Base-by-base conservation (phyloP, 2,888 invertebrate genomes). In the Drosophila imparisetae region DNA sequence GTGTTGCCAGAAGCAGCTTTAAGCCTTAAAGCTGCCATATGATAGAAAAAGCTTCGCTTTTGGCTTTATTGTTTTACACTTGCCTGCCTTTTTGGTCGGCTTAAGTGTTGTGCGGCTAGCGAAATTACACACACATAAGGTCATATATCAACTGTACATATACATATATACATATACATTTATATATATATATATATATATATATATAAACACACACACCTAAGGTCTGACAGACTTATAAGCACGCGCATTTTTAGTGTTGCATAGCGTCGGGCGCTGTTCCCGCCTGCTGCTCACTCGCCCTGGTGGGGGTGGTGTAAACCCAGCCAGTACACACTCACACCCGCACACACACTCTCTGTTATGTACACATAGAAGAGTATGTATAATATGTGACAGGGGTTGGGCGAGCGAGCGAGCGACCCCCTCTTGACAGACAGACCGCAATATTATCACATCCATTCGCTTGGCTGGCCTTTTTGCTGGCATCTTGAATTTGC, bases 211-310 rank as follows among this genome's bases (percentile, higher is more conserved):
- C 21, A 61, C 34, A 34, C 38, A 61, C 55, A 70, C 54, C 58
- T 66, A 66, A 65, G 53, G 66, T 61, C 81, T 65, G 59, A 38
- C 72, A 62, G 57, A 72, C 72, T 66, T 76, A 72, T 76, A 78
- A 80, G 76, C 80, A 78, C 81, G 81, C 78, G 78, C 76, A 81
- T 88, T 88, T 90, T 89, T 88, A 86, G 86, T 86, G 89, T 88
- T 90, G 86, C 86, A 86, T 90, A 90, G 89, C 83, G 70, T 61
- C 80, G 81, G 90, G 88, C 88, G 83, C 66, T 68, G 66, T 52
- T 73, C 40, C 49, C 61, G 15, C 49, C 55, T 62, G 70, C 55
- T 27, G n/a, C 38, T 29, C 55, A 38, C 55, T 38, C 55, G 27
- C 45, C 45, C 24, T 24, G 4, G 50, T 67, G 65, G 65, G 63